Base-by-base conservation (phyloP, 2,113 vertebrate species). In the Uria aalge region DNA sequence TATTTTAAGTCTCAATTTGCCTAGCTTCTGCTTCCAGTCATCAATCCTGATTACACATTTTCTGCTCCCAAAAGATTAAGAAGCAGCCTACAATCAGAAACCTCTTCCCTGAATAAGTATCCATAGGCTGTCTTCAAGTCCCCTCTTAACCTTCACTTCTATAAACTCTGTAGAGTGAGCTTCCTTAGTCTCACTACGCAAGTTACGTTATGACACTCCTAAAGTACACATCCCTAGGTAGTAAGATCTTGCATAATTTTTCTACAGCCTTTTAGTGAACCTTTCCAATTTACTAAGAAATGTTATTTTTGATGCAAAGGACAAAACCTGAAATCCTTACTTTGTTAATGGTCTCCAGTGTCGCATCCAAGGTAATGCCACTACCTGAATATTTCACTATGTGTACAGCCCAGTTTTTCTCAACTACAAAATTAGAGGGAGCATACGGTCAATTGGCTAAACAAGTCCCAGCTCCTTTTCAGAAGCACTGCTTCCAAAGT, bases 1-100 rank as follows among this genome's bases (percentile, higher is more conserved):
- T 95, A 91, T 83, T 94, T 95, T 66, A 92, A 92, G 71, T 56
- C 69, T 85, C 74, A 88, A 59, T 96, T 93, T 90, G 81, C 81
- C 32, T 85, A 76, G 66, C 38, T 94, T 92, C 69, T 41, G 78
- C 50, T 95, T 91, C 15, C 47, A 94, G 41, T 62, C 77, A 90
- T 95, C 77, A 85, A 92, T 87, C 55, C 40, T 85, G 66, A 85
- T 96, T 76, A 94, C 14, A 68, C 22, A n/a, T 90, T 78, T 91
- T 68, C 73, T 73, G 82, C 22, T 69, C 32, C 16, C 63, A 84
- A 75, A 87, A 94, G 76, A 85, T 89, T 52, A 91, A 81, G 62
- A 4, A 93, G 45, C 41, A 60, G 43, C 27, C 85, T 71, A 78
- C 83, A 67, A 20, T 69, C 77, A 71, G 34, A 93, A 27, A 85